Base-by-base conservation (phyloP, 2,113 vertebrate genomes). In the Sinocyclocheilus anophthalmus region DNA sequence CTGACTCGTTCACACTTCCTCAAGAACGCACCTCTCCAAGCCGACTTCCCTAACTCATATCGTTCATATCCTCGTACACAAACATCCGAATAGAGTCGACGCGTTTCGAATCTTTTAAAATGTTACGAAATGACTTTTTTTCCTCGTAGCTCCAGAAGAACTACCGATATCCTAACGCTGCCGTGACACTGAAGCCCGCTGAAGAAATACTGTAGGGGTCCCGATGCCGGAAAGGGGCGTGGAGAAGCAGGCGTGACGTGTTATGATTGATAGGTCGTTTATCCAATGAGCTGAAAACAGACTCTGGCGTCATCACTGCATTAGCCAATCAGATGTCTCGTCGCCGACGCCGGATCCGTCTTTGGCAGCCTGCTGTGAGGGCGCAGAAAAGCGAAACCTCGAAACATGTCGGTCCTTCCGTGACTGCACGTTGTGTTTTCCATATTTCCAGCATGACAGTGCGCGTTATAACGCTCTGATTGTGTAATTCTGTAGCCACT, bases 301-400 rank as follows among this genome's bases (percentile, higher is more conserved):
- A 20, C 6, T 0, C 0, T 0, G 3, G 26, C 65, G 84, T 42
- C 77, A 55, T 26, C 3, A 30, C 1, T 18, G 63, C 72, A 14
- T 1, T 50, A 67, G 37, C 93, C 90, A 95, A 94, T 94, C 89
- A 72, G 12, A 63, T 67, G 22, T 3, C 33, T 0, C 1, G 4
- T 65, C 20, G 22, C 1, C 14, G 33, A 70, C 2, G 2, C 12
- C 0, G 30, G 48, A 5, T 0, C 72, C 89, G 70, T 83, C 42
- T 83, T 26, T 87, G 16, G 48, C 82, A 22, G 84, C 10, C 24
- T 72, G 12, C 16, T 39, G 42, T 45, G 76, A 53, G 48, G 80
- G 33, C 65, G 75, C 65, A 30, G 45, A 73, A 83, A 77, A 78
- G 69, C 50, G 53, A 88, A 77, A 67, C 45, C n/a, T 63, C 20